Conservation (phyloP, 1,140 invertebrate species). For the Drosophila nasuta region DNA sequence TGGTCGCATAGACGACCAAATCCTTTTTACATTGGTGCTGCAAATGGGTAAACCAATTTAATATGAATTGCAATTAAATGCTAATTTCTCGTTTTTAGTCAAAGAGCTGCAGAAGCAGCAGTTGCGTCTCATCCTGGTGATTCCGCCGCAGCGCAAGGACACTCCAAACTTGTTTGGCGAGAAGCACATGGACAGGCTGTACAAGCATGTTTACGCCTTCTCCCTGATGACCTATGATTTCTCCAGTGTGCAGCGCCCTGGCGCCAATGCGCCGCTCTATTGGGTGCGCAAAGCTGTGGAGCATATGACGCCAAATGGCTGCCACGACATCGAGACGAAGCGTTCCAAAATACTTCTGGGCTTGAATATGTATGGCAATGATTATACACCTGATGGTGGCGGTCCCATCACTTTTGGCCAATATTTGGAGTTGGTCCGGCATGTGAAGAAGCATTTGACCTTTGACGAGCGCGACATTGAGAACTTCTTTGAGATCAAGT, state of each 20-base stretch:
- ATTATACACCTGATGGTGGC: conserved; percentile 91
- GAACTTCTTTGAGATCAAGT: conserved; percentile 95
- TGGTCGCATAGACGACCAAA: conserved; percentile 88
- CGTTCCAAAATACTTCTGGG: conserved; percentile 94
- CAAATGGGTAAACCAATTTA: conserved; percentile 85
- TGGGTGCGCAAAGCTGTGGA: conserved; percentile 94
- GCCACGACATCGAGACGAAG: conserved; percentile 86
- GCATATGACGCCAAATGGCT: conserved; percentile 88
- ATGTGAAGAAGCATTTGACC: conserved; percentile 89
- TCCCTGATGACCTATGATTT: conserved; percentile 98
- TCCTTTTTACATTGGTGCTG: conserved; percentile 88
- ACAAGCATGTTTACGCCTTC: conserved; percentile 92
- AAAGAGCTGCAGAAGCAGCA: conserved; percentile 70
- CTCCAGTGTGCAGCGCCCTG: conserved; percentile 92
- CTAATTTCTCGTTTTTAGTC: conserved; percentile 39
- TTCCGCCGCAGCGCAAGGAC: conserved; percentile 92
- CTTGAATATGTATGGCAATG: conserved; percentile 97
- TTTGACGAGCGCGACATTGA: conserved; percentile 93
- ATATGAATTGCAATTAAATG: background rate
- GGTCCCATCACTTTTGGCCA: conserved; percentile 92
- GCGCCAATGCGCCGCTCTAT: conserved; percentile 93
- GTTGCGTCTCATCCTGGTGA: conserved; percentile 91
- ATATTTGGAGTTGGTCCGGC: conserved; percentile 90
- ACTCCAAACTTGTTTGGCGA: conserved; percentile 90
- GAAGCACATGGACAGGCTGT: conserved; percentile 91